Conservation (phyloP, 1,140 invertebrate genomes). For the Apis mellifera region DNA sequence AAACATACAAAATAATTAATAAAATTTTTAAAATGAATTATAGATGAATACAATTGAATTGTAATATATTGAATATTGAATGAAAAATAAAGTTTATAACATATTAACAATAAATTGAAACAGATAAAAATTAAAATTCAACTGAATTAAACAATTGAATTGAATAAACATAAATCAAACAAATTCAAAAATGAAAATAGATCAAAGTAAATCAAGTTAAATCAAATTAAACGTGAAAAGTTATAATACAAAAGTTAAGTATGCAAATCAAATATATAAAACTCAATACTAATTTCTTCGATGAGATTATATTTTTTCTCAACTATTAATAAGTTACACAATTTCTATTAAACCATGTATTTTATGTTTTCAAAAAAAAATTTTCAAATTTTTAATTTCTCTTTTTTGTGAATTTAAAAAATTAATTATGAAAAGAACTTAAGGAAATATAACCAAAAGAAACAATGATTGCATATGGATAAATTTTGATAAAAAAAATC, state of each 20-base stretch:
- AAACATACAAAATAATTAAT: neutral
- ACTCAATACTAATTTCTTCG: no score
- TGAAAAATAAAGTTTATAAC: no score
- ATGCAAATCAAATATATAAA: no score
- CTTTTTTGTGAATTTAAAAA: neutral
- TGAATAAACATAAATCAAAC: no score
- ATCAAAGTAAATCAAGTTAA: neutral
- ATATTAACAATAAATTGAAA: neutral
- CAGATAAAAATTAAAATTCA: neutral
- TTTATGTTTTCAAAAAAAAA: neutral
- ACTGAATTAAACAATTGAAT: no score
- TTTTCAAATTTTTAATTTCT: neutral
- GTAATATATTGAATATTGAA: no score
- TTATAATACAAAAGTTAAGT: neutral
- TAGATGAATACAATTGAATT: no score
- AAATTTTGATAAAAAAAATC: slow-evolving; percentile 23
- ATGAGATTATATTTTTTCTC: no score
- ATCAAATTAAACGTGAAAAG: neutral
- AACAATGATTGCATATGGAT: slow-evolving; percentile 23
- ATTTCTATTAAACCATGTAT: neutral
- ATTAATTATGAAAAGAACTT: neutral
- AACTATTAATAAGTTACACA: neutral
- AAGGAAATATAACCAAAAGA: neutral
- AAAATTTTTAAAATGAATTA: no score
- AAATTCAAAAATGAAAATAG: no score